Base-by-base conservation (phyloP, 2,113 vertebrate species). In the Gallinago paraguaiae region DNA sequence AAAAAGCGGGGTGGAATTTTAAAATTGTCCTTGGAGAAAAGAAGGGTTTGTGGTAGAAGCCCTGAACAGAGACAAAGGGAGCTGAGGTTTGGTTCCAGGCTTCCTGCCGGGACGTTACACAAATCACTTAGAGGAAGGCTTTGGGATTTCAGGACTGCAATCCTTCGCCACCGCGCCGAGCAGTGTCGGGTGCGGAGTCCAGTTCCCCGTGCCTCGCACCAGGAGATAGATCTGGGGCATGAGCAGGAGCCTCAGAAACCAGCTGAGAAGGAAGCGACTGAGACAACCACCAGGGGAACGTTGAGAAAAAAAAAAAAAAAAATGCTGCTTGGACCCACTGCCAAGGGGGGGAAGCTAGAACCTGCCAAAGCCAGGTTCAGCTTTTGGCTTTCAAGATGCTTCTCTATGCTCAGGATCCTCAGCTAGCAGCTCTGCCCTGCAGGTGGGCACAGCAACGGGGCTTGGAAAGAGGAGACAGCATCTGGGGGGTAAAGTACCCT, bases 101-200 rank as follows among this genome's bases (percentile, higher is more conserved):
- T 88, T 90, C 72, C 63, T 64, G n/a, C 45, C 41, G 53, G 85
- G 41, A 80, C 45, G 13, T 35, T 51, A 60, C 12, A 46, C 45
- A 83, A 33, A 81, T 91, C 54, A 56, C 33, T 82, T 27, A 8
- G 39, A 67, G 68, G 88, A 83, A 37, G 25, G 25, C 16, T 82
- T 88, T 94, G 1, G 1, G 20, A 82, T 72, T 85, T 82, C 63
- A 67, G 50, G 45, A 51, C 83, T 72, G 76, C 71, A 82, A 37
- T 67, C 28, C 41, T 60, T 59, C 12, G 20, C 69, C 68, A 18
- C 48, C 25, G n/a, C 5, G 27, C 39, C 1, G 12, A 72, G 82
- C 0, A 1, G 24, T 57, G 50, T 48, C 0, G 0, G 46, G 31
- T 7, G 7, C 0, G 0, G 37, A 60, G 33, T 30, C 27, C 3